These are phyloP conservation scores for Dasysyrphus tricinctus DNA, from an alignment of 2,888 invertebrate genomes.

Conservation along the genomic window DNA sequence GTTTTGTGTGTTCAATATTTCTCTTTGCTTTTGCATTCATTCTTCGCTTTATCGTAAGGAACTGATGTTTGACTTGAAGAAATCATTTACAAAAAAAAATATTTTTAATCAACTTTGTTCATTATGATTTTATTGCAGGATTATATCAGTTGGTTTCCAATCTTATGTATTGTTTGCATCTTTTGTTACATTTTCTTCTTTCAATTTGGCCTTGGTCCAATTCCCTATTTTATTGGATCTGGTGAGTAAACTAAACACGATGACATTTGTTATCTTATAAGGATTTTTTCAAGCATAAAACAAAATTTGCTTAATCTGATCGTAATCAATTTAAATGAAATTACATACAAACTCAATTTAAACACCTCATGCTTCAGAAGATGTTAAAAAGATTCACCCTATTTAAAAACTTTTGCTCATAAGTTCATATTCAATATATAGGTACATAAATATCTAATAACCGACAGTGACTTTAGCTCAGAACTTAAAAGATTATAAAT, in stretches of 20 bases:
- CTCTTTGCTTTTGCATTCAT: slow-evolving; percentile 87
- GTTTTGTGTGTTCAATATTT: slow-evolving; percentile 85
- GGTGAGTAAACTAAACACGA: slow-evolving; percentile 83
- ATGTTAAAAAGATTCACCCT: no score
- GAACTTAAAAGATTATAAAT: no score
- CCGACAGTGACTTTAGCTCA: no score
- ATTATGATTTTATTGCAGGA: slow-evolving; percentile 83
- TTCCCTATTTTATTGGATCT: slow-evolving; percentile 93
- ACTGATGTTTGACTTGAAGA: not conserved
- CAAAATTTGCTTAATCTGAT: no score
- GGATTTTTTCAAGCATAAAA: no score
- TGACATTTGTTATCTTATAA: not conserved
- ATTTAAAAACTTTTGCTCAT: no score
- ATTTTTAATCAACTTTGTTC: not conserved
- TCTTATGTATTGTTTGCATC: slow-evolving; percentile 88
- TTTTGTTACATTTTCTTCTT: slow-evolving; percentile 91
- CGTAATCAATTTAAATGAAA: no score
- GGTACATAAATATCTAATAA: no score
- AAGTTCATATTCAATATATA: no score
- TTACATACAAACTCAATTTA: no score
- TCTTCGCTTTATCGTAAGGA: slow-evolving; percentile 87
- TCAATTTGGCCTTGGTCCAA: slow-evolving; percentile 93
- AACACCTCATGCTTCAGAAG: no score
- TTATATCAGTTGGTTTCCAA: slow-evolving; percentile 87
- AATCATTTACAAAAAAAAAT: not conserved